These are phyloP conservation scores for Mixornis gularis DNA, from an alignment of 2,113 vertebrate species.

Conservation along the genomic window DNA sequence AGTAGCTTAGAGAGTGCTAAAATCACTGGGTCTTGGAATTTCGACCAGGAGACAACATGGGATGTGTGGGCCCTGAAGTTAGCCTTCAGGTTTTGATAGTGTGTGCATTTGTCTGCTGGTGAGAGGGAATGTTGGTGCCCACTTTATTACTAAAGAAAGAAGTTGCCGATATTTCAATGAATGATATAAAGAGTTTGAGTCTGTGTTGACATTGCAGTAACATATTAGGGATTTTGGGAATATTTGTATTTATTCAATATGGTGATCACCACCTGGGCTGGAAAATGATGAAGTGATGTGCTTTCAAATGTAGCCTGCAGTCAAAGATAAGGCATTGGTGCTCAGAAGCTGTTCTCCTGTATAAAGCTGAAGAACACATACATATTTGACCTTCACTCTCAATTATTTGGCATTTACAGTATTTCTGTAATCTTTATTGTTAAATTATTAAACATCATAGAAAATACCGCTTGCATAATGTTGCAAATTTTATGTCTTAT, in stretches of 20 bases:
- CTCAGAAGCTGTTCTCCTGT: neutral
- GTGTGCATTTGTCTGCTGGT: neutral
- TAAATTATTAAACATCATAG: neutral
- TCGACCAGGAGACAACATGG: neutral
- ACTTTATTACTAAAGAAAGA: neutral
- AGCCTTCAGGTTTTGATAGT: neutral
- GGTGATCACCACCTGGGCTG: neutral
- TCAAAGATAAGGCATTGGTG: neutral
- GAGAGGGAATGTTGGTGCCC: neutral
- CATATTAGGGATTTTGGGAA: neutral
- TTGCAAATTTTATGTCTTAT: neutral
- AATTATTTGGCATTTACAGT: neutral
- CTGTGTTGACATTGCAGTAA: neutral
- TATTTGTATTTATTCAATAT: neutral
- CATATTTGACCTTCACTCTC: neutral
- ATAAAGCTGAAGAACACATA: neutral
- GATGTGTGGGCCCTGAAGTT: neutral
- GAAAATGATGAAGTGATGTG: neutral
- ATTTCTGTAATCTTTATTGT: neutral
- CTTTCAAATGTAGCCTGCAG: neutral
- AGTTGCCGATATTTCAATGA: neutral
- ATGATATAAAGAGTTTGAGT: neutral
- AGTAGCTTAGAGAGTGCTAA: neutral
- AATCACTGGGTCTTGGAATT: neutral
- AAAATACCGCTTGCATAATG: neutral